These are phyloP conservation scores for Accipiter cooperii DNA, from an alignment of 2,113 vertebrate species.

Conservation along the genomic window DNA sequence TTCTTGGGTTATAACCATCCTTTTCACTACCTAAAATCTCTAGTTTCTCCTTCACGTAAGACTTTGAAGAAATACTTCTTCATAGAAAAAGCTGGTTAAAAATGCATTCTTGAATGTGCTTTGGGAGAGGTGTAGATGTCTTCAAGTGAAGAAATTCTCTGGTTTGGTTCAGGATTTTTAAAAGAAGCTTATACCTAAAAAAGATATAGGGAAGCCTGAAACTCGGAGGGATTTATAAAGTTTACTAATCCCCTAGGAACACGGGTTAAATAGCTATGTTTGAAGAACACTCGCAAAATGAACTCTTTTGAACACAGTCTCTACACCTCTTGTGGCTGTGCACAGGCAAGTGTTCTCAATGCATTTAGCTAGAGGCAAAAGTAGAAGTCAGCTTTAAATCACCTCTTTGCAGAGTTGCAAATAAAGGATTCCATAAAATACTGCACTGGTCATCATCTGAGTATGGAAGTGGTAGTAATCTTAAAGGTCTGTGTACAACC, in stretches of 20 bases:
- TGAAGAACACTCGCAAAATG: background rate
- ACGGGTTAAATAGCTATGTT: background rate
- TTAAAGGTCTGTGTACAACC: background rate
- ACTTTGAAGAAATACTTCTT: background rate
- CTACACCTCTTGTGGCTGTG: rapidly evolving
- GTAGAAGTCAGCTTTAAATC: background rate
- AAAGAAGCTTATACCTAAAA: background rate
- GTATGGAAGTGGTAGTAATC: background rate
- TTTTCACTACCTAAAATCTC: background rate
- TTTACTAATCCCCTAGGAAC: background rate
- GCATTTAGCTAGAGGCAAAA: background rate
- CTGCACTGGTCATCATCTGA: rapidly evolving
- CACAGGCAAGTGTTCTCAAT: background rate
- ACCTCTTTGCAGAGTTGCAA: background rate
- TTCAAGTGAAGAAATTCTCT: background rate
- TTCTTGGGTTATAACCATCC: background rate
- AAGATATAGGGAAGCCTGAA: background rate
- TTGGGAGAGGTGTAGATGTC: background rate
- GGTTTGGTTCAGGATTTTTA: background rate
- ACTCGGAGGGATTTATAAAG: background rate
- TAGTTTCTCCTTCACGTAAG: background rate
- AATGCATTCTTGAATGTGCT: background rate
- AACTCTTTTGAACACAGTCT: background rate
- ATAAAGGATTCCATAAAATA: background rate
- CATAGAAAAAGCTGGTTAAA: background rate